phyloP scores from a whole-genome alignment of 2,113 vertebrate genomes.

The Paradoxurus hermaphroditus region DNA sequence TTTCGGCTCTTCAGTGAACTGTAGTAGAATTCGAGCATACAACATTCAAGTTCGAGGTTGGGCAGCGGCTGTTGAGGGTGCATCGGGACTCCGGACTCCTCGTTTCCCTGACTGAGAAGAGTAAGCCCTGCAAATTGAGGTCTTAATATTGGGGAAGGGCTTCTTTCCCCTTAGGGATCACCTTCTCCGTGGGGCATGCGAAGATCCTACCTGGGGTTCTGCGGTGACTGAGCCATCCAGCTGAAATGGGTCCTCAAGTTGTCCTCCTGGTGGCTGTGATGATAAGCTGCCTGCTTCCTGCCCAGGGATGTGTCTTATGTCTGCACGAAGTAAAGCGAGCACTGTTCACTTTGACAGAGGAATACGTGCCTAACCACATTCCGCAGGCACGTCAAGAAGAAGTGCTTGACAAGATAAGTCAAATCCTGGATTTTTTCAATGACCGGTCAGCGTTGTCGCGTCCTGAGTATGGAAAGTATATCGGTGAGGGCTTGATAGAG shows the following conservation, averaged over 20 bases:
- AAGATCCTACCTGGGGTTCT: conserved; percentile 69
- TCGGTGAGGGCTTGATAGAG: conserved; percentile 56
- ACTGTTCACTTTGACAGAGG: conserved; percentile 46
- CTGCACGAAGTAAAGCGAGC: conserved; percentile 64
- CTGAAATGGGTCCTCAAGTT: conserved; percentile 76
- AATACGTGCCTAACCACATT: conserved; percentile 60
- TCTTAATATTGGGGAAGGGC: not conserved
- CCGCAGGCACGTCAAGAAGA: not conserved
- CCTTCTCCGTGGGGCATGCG: conserved; percentile 38
- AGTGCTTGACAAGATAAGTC: conserved; percentile 12
- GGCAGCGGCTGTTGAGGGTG: not conserved
- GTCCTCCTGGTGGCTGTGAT: conserved; percentile 86
- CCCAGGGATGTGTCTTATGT: conserved; percentile 76
- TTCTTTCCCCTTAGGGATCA: not conserved
- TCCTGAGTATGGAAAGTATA: conserved; percentile 28
- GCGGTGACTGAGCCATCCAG: not conserved
- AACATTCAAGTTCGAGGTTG: not conserved
- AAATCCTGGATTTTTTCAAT: not conserved
- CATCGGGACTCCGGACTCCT: no score
- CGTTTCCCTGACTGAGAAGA: not conserved
- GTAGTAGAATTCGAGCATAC: not conserved
- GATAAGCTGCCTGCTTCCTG: conserved; percentile 28
- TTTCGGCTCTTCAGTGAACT: not conserved
- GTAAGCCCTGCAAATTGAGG: not conserved
- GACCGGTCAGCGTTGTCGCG: not conserved